Conservation (phyloP, 2,113 vertebrate genomes). For the Oplegnathus fasciatus region DNA sequence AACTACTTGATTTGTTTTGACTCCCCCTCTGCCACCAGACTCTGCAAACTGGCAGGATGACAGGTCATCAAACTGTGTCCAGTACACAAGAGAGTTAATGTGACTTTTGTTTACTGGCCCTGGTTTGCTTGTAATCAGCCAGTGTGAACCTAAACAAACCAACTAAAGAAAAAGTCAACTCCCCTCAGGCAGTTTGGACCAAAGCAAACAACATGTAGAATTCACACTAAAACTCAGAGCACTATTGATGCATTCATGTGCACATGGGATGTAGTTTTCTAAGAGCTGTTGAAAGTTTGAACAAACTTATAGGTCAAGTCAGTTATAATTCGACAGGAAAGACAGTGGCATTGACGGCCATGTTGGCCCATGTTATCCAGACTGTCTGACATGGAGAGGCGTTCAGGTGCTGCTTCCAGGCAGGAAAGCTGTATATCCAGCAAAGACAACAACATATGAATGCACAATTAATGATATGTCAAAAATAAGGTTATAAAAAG, state of each 20-base stretch:
- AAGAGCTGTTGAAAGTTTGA: neutral
- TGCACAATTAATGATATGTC: conserved; percentile 37
- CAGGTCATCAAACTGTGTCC: conserved; percentile 16
- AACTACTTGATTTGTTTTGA: neutral
- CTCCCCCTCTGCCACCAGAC: neutral
- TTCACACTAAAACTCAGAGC: neutral
- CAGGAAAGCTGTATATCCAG: conserved; percentile 8
- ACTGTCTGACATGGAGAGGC: neutral
- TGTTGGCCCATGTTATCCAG: neutral
- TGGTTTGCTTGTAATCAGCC: neutral
- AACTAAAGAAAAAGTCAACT: neutral
- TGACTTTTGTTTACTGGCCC: conserved; percentile 1
- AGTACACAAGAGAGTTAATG: neutral
- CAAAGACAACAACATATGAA: neutral
- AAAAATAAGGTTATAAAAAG: neutral
- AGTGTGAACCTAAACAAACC: neutral
- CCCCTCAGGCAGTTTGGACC: neutral
- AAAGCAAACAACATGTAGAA: neutral
- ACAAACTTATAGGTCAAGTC: neutral
- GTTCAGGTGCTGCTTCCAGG: conserved; percentile 12
- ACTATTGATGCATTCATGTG: neutral
- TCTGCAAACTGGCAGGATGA: neutral
- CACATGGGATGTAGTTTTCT: neutral
- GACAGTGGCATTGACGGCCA: neutral
- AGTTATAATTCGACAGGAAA: neutral